A percentile compares a stretch with the other conserved stretches of the same genome.
Evolutionary conservation across 2,797 vertebrate genomes (phyloP).

Genomic region (Catamblyrhynchus diadema): DNA sequence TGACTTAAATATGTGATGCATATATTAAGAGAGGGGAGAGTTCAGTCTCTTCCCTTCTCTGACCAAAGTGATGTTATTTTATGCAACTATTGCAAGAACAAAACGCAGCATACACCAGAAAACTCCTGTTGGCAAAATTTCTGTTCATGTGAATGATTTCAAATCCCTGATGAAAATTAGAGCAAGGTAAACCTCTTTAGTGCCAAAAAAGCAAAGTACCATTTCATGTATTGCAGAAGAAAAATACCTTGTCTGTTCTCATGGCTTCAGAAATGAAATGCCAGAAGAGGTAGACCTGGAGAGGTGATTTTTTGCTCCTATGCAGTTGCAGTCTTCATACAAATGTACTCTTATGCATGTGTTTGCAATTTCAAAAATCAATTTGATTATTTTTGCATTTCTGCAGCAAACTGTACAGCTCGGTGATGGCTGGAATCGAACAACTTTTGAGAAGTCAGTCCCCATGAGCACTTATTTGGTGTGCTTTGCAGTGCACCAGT

Average conservation of each 20-base stretch:
- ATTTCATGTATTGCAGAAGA: background rate
- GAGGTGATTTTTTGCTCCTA: background rate
- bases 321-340: background rate
- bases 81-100: background rate
- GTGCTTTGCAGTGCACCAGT: constrained; percentile 94
- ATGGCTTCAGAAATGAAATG: background rate
- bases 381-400: constrained; percentile 5
- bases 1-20: background rate
- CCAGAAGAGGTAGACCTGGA: background rate
- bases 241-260: background rate
- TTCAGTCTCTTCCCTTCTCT: background rate
- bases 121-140: background rate
- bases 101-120: background rate
- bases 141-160: background rate
- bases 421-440: constrained; percentile 67
- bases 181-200: background rate
- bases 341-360: background rate
- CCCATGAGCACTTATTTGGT: constrained; percentile 98
- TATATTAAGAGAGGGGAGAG: background rate
- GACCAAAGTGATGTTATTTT: background rate
- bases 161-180: background rate
- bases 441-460: constrained; percentile 84
- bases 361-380: background rate
- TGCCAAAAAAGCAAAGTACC: background rate
- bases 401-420: constrained; percentile 43